Evolutionary conservation across 2,888 invertebrate genomes (phyloP).

Genomic region (Heteropelma amictum): DNA sequence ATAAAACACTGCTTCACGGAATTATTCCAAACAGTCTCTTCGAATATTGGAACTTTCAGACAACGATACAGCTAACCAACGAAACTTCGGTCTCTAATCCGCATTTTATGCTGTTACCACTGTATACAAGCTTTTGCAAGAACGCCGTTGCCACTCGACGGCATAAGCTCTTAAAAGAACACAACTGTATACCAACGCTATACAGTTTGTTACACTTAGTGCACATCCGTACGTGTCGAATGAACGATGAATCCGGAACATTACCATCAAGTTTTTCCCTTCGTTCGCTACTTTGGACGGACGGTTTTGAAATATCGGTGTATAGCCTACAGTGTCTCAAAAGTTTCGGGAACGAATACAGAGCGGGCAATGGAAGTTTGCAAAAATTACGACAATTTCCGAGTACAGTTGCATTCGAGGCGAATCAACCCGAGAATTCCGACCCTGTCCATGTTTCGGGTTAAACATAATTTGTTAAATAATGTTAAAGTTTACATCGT

Average conservation of each 20-base stretch:
- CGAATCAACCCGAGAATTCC: too few species aligned
- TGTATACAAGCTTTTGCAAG: slow-evolving; percentile 26
- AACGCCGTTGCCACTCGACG: slow-evolving; percentile 21
- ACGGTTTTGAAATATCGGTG: neutral
- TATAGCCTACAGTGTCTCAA: neutral
- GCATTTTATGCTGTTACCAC: neutral
- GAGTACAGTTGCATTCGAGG: too few species aligned
- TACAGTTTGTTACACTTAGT: neutral
- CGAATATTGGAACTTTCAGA: slow-evolving; percentile 50
- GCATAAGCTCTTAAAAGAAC: slow-evolving; percentile 32
- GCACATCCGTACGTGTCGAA: slow-evolving; percentile 6
- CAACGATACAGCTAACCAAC: neutral
- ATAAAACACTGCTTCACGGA: neutral
- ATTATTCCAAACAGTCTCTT: slow-evolving; percentile 50
- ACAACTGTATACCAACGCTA: too few species aligned
- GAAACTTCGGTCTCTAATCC: slow-evolving; percentile 14
- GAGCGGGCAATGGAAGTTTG: too few species aligned
- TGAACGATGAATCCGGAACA: slow-evolving; percentile 15
- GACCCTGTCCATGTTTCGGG: too few species aligned
- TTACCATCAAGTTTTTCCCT: neutral
- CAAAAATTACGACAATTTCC: too few species aligned
- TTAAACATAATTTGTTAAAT: too few species aligned
- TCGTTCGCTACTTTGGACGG: neutral
- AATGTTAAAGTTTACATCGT: too few species aligned
- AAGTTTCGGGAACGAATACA: neutral